These are phyloP conservation scores for Neodon shergylaensis DNA, from an alignment of 2,113 vertebrate genomes.

Conservation along the genomic window DNA sequence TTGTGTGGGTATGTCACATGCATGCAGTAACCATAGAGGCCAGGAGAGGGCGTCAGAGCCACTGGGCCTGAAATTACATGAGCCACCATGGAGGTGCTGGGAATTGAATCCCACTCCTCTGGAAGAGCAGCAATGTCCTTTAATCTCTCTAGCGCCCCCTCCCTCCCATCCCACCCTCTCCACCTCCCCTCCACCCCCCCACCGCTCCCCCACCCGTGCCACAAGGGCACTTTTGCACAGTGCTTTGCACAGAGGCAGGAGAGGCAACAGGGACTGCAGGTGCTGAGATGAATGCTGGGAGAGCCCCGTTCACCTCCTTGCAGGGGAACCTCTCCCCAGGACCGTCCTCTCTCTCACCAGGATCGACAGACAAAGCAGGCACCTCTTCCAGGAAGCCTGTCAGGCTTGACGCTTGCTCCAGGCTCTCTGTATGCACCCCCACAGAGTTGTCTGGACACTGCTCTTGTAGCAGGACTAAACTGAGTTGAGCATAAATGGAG, in stretches of 20 bases:
- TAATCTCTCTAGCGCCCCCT: not conserved
- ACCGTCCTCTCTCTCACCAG: not conserved
- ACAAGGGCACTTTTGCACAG: not conserved
- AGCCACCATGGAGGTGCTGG: not conserved
- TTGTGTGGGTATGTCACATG: not conserved
- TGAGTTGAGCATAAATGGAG: not conserved
- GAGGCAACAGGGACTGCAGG: not conserved
- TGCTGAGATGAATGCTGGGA: not conserved
- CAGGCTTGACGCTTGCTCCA: not conserved
- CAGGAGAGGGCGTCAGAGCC: not conserved
- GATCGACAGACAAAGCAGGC: not conserved
- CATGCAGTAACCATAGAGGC: not conserved
- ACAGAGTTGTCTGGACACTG: not conserved
- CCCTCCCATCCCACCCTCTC: too few relatives aligned
- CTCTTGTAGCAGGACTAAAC: not conserved
- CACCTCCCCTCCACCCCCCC: too few relatives aligned
- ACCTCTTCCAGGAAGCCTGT: slow-evolving; percentile 44
- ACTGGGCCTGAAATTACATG: not conserved
- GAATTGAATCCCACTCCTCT: not conserved
- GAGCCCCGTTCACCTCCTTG: not conserved
- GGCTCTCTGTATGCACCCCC: not conserved
- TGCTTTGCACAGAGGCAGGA: not conserved
- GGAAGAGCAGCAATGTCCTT: not conserved
- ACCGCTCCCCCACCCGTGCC: too few relatives aligned
- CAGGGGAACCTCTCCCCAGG: not conserved